Conservation (phyloP, 2,797 vertebrate species). For the Limosa lapponica region DNA sequence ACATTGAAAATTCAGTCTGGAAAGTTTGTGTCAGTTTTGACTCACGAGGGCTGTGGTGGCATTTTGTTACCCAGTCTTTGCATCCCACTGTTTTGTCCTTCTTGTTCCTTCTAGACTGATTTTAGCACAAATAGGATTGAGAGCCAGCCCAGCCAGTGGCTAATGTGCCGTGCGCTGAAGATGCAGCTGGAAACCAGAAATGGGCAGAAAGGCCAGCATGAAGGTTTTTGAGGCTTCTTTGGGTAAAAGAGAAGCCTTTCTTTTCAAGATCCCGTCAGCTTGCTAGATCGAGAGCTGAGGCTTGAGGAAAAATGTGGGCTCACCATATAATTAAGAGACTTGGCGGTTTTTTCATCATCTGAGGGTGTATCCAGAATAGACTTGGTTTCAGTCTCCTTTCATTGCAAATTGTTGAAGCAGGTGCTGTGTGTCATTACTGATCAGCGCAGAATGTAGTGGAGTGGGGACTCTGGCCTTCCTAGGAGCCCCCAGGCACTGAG, state of each 20-base stretch:
- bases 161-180: not conserved
- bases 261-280: not conserved
- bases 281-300: not conserved
- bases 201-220: not conserved
- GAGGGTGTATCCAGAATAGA: not conserved
- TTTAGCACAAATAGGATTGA: not conserved
- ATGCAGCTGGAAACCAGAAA: not conserved
- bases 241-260: not conserved
- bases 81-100: not conserved
- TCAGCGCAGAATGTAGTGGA: not conserved
- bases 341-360: not conserved
- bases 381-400: not conserved
- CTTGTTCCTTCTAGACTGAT: not conserved
- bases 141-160: not conserved
- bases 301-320: not conserved
- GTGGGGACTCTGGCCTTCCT: conserved; percentile 12
- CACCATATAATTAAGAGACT: not conserved
- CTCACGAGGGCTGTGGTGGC: not conserved
- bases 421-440: conserved; percentile 26
- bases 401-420: conserved; percentile 21
- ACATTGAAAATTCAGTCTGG: not conserved
- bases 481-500: conserved; percentile 15
- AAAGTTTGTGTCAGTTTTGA: not conserved
- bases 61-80: not conserved
- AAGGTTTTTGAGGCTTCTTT: not conserved